These are phyloP conservation scores for Halictus rubicundus DNA, from an alignment of 1,140 invertebrate species.

Conservation along the genomic window DNA sequence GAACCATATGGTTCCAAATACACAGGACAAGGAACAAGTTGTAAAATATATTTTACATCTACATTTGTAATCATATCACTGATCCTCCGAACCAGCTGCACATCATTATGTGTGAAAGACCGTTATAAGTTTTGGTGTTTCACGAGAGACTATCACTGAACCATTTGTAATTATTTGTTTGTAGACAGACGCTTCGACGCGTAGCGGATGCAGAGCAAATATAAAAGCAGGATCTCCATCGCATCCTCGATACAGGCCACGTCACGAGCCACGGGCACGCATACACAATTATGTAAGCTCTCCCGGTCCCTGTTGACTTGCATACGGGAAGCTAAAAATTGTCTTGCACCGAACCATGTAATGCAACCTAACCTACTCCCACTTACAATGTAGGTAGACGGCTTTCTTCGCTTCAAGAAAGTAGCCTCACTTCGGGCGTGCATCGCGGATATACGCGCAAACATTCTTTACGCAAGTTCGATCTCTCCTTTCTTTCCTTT, in stretches of 20 bases:
- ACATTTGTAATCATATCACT: slow-evolving; percentile 32
- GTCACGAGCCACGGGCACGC: too few species aligned
- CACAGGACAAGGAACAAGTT: slow-evolving; percentile 59
- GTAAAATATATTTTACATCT: slow-evolving; percentile 62
- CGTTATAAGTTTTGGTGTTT: too few species aligned
- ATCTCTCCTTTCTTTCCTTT: slow-evolving; percentile 39
- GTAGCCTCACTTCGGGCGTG: slow-evolving; percentile 64
- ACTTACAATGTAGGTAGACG: slow-evolving; percentile 71
- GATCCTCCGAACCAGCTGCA: too few species aligned
- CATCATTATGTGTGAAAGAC: too few species aligned
- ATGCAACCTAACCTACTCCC: slow-evolving; percentile 43
- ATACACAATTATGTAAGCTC: slow-evolving; percentile 22
- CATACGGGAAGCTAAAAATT: slow-evolving; percentile 31
- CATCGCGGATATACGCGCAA: slow-evolving; percentile 64
- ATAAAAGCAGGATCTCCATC: too few species aligned
- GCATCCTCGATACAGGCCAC: too few species aligned
- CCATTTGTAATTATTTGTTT: too few species aligned
- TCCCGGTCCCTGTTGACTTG: background rate
- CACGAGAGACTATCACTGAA: too few species aligned
- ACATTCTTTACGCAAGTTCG: slow-evolving; percentile 54
- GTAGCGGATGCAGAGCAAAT: too few species aligned
- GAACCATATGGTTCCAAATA: slow-evolving; percentile 61
- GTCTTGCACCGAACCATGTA: slow-evolving; percentile 16
- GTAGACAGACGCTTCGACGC: too few species aligned
- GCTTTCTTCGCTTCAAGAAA: slow-evolving; percentile 73